Conservation (phyloP, 2,888 invertebrate genomes). For the Hanleya hanleyi region DNA sequence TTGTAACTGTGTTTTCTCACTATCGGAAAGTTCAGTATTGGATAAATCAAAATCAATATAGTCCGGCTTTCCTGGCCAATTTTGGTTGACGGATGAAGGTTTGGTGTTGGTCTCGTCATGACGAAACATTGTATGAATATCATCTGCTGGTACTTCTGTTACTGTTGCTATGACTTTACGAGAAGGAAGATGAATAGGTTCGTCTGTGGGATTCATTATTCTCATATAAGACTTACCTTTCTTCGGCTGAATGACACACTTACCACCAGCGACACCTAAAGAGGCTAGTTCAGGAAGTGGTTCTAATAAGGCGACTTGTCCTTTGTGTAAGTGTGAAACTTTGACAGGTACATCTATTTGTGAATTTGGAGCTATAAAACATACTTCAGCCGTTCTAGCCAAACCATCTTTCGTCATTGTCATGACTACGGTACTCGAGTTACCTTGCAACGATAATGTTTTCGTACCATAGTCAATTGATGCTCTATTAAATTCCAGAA, state of each 20-base stretch:
- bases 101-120: no score
- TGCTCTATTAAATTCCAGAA: no score
- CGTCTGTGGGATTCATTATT: conserved; percentile 15
- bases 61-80: background rate
- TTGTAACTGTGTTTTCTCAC: background rate
- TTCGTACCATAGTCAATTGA: no score
- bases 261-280: conserved; percentile 19
- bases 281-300: background rate
- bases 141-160: no score
- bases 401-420: background rate
- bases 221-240: conserved; percentile 17
- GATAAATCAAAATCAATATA: background rate
- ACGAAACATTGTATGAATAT: no score
- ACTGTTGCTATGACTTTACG: conserved; percentile 1
- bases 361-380: background rate
- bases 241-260: conserved; percentile 9
- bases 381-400: background rate
- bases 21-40: background rate
- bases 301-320: background rate
- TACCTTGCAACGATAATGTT: conserved; percentile 14
- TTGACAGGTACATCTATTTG: background rate
- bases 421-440: conserved; percentile 15
- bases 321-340: background rate
- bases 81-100: no score
- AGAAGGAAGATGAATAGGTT: background rate